Percentiles rank a stretch among this genome's conserved stretches.
These are phyloP conservation scores for Phenacoccus solenopsis DNA, from an alignment of 1,140 invertebrate genomes.

Conservation along the genomic window DNA sequence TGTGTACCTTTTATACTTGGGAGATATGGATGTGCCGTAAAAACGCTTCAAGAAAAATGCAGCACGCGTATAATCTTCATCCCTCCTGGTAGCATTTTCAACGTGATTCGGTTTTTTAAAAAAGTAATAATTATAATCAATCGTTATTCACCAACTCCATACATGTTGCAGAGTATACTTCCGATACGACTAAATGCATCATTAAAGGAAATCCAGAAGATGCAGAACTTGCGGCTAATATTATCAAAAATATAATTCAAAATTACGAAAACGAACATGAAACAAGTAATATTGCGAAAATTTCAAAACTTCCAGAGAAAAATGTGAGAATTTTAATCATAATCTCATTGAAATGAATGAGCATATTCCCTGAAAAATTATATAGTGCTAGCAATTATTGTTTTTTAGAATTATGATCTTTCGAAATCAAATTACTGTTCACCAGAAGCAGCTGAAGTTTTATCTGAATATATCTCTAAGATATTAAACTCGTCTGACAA, in stretches of 20 bases:
- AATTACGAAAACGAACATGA: background rate
- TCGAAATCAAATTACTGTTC: too few species aligned
- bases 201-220: background rate
- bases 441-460: too few species aligned
- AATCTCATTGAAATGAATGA: too few species aligned
- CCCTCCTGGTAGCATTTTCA: background rate
- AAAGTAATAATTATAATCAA: background rate
- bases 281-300: background rate
- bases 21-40: background rate
- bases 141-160: too few species aligned
- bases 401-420: too few species aligned
- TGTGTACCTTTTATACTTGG: background rate
- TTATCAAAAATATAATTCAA: background rate
- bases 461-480: too few species aligned
- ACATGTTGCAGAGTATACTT: background rate
- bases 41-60: background rate
- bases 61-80: background rate
- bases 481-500: too few species aligned
- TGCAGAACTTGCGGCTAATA: background rate
- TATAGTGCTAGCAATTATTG: too few species aligned
- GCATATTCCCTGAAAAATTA: too few species aligned
- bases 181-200: background rate
- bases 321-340: too few species aligned
- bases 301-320: too few species aligned
- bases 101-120: background rate